Conservation (phyloP, 2,797 vertebrate species). For the Distichodus sexfasciatus region DNA sequence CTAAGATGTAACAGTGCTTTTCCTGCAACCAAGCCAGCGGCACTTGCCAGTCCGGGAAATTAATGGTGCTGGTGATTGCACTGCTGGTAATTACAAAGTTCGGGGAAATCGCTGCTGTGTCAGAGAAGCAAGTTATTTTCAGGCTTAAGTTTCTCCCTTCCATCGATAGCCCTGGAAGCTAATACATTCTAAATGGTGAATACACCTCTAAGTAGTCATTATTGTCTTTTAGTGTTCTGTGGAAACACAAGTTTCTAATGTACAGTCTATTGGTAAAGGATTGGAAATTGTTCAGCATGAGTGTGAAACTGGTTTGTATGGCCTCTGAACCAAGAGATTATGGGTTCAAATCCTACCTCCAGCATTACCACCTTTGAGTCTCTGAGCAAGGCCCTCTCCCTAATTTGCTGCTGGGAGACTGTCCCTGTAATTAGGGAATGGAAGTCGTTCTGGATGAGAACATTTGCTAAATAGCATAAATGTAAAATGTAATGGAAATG, state of each 20-base stretch:
- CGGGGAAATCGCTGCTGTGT: constrained; percentile 68
- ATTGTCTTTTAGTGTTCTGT: constrained; percentile 15
- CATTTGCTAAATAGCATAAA: too few relatives aligned
- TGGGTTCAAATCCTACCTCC: too few relatives aligned
- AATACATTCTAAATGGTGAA: constrained; percentile 19
- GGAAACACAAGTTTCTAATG: not conserved
- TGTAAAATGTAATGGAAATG: too few relatives aligned
- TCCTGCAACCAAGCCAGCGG: constrained; percentile 70
- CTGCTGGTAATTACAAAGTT: constrained; percentile 76
- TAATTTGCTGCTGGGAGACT: too few relatives aligned
- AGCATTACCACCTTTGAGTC: too few relatives aligned
- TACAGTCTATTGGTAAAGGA: not conserved
- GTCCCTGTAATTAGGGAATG: too few relatives aligned
- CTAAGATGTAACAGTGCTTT: constrained; percentile 65
- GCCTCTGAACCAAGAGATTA: too few relatives aligned
- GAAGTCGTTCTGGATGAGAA: too few relatives aligned
- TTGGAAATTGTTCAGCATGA: too few relatives aligned
- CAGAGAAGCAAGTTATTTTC: constrained; percentile 64
- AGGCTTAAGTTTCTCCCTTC: constrained; percentile 65
- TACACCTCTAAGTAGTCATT: not conserved
- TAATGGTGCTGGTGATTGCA: constrained; percentile 73
- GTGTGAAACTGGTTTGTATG: too few relatives aligned
- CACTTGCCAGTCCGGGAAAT: constrained; percentile 65
- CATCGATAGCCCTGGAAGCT: constrained; percentile 53
- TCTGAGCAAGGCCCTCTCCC: too few relatives aligned